A percentile compares a stretch with the other conserved stretches of the same genome.
Conservation (phyloP, 2,888 invertebrate genomes). For the Drosophila paramelanica region DNA sequence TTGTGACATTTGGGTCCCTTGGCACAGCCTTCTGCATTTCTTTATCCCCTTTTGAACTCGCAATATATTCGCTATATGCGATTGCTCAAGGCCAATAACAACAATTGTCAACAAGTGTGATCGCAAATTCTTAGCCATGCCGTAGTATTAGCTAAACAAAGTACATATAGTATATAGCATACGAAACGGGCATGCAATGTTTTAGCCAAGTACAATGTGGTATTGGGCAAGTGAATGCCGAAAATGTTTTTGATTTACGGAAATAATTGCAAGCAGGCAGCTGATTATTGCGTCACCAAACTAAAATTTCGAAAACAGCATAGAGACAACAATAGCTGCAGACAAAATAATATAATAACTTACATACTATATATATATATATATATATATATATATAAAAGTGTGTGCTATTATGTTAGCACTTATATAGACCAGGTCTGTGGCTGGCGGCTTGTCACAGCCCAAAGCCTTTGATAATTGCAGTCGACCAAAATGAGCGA, state of each 20-base stretch:
- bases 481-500: slow-evolving; percentile 46
- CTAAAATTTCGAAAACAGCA: slow-evolving; percentile 56
- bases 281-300: slow-evolving; percentile 59
- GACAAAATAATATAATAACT: slow-evolving; percentile 23
- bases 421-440: slow-evolving; percentile 20
- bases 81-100: slow-evolving; percentile 61
- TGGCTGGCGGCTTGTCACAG: slow-evolving; percentile 51
- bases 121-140: slow-evolving; percentile 51
- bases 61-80: slow-evolving; percentile 2
- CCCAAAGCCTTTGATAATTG: slow-evolving; percentile 55
- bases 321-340: slow-evolving; percentile 34
- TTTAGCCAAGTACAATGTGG: slow-evolving; percentile 19
- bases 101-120: slow-evolving; percentile 76
- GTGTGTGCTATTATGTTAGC: slow-evolving; percentile 3
- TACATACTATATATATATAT: slow-evolving; percentile 1
- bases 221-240: slow-evolving; percentile 54
- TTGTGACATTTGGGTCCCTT: slow-evolving; percentile 22
- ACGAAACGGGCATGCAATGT: slow-evolving; percentile 22
- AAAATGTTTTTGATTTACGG: slow-evolving; percentile 55
- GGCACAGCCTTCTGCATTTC: slow-evolving; percentile 23
- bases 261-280: slow-evolving; percentile 59
- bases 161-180: slow-evolving; percentile 29
- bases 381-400: slow-evolving; percentile 1
- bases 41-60: slow-evolving; percentile 15
- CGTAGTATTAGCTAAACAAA: slow-evolving; percentile 22